These are phyloP conservation scores for Amaurobius ferox DNA, from an alignment of 2,888 invertebrate genomes.

Conservation along the genomic window DNA sequence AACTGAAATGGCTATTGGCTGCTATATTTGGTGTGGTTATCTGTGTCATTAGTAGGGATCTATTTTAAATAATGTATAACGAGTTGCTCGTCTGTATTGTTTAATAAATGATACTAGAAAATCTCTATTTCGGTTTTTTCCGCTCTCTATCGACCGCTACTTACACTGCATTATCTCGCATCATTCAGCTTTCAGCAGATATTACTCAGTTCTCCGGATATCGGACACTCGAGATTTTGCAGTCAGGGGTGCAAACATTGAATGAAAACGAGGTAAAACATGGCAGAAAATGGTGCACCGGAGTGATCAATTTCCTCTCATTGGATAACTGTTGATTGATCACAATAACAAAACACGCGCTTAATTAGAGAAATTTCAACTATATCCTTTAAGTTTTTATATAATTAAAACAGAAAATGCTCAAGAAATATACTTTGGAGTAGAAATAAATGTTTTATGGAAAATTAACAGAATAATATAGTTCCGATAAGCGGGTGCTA, in stretches of 20 bases:
- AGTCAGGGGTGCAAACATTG: background rate
- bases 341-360: background rate
- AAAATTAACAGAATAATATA: too few species aligned
- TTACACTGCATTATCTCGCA: slow-evolving; percentile 4
- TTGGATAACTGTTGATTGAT: background rate
- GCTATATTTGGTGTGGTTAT: slow-evolving; percentile 57
- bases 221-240: background rate
- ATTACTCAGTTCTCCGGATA: slow-evolving; percentile 23
- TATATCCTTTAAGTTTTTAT: too few species aligned
- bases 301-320: background rate
- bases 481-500: too few species aligned
- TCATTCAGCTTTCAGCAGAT: slow-evolving; percentile 20
- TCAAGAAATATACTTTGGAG: too few species aligned
- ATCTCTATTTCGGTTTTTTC: slow-evolving; percentile 3
- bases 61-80: slow-evolving; percentile 58
- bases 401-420: too few species aligned
- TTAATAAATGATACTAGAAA: slow-evolving; percentile 22
- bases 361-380: background rate
- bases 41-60: slow-evolving; percentile 53
- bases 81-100: slow-evolving; percentile 29
- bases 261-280: background rate
- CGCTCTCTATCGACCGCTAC: slow-evolving; percentile 6
- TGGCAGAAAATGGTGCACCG: background rate
- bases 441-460: too few species aligned
- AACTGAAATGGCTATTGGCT: slow-evolving; percentile 29